These are phyloP conservation scores for Siphamia tubifer DNA, from an alignment of 2,113 vertebrate genomes.

Conservation along the genomic window DNA sequence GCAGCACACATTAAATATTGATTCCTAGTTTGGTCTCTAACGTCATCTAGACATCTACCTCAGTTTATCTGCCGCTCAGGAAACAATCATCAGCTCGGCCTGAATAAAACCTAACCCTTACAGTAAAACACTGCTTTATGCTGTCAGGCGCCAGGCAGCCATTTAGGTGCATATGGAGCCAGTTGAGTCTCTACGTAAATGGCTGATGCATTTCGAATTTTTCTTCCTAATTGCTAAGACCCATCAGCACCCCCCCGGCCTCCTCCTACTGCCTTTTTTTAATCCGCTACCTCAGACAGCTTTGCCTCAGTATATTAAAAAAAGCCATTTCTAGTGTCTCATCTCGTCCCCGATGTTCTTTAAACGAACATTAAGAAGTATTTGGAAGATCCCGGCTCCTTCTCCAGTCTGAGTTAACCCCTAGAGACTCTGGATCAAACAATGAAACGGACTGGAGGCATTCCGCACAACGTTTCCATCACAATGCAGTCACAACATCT, in stretches of 20 bases:
- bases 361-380: conserved; percentile 6
- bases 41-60: conserved; percentile 46
- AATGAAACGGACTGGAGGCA: conserved; percentile 78
- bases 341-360: background rate
- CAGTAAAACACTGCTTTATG: conserved; percentile 34
- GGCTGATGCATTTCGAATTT: conserved; percentile 83
- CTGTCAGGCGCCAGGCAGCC: conserved; percentile 77
- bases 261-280: conserved; percentile 46
- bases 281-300: conserved; percentile 28
- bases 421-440: conserved; percentile 82
- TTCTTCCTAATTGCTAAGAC: conserved; percentile 79
- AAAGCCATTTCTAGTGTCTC: background rate
- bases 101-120: conserved; percentile 23
- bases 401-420: conserved; percentile 74
- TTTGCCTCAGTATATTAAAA: conserved; percentile 20
- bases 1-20: conserved; percentile 62
- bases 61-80: conserved; percentile 36
- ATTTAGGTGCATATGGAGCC: conserved; percentile 84
- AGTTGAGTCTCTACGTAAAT: conserved; percentile 82
- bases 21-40: conserved; percentile 41
- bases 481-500: conserved; percentile 27
- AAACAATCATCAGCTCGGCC: conserved; percentile 22
- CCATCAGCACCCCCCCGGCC: conserved; percentile 64
- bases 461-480: conserved; percentile 44
- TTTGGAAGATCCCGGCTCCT: conserved; percentile 30